Evolutionary conservation across 2,888 invertebrate species (phyloP).

Genomic region (Microchrysa polita): DNA sequence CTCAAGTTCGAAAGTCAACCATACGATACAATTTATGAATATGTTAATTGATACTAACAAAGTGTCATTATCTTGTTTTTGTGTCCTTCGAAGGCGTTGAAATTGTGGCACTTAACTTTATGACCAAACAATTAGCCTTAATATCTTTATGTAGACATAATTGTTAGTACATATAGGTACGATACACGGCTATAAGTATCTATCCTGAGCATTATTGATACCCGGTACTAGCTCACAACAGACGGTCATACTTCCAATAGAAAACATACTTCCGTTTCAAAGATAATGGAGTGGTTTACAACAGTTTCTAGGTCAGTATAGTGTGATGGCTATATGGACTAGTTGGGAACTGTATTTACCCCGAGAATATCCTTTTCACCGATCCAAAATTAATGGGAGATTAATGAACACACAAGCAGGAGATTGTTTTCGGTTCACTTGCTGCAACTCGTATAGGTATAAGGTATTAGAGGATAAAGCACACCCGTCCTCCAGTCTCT

Average conservation of each 20-base stretch:
- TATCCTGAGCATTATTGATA: too few relatives aligned
- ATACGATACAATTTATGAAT: slow-evolving; percentile 25
- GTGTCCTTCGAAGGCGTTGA: neutral
- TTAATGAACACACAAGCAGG: slow-evolving; percentile 38
- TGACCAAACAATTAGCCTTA: neutral
- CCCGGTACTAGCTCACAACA: too few relatives aligned
- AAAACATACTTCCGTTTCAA: neutral
- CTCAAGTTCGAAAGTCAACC: neutral
- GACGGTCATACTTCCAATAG: too few relatives aligned
- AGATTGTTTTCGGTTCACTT: slow-evolving; percentile 37
- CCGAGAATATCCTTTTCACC: slow-evolving; percentile 37
- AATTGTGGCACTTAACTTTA: slow-evolving; percentile 25
- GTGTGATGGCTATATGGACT: slow-evolving; percentile 17
- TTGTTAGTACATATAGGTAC: too few relatives aligned
- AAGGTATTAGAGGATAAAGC: neutral
- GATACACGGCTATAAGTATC: too few relatives aligned
- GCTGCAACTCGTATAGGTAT: neutral
- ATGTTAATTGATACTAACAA: slow-evolving; percentile 33
- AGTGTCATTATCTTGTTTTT: slow-evolving; percentile 7
- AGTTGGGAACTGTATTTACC: slow-evolving; percentile 25
- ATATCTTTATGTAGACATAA: neutral
- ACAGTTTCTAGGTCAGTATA: slow-evolving; percentile 26
- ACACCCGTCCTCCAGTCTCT: slow-evolving; percentile 6
- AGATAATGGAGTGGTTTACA: slow-evolving; percentile 29
- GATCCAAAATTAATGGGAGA: slow-evolving; percentile 43